Conservation (phyloP, 2,797 vertebrate species). For the Cuniculus paca region DNA sequence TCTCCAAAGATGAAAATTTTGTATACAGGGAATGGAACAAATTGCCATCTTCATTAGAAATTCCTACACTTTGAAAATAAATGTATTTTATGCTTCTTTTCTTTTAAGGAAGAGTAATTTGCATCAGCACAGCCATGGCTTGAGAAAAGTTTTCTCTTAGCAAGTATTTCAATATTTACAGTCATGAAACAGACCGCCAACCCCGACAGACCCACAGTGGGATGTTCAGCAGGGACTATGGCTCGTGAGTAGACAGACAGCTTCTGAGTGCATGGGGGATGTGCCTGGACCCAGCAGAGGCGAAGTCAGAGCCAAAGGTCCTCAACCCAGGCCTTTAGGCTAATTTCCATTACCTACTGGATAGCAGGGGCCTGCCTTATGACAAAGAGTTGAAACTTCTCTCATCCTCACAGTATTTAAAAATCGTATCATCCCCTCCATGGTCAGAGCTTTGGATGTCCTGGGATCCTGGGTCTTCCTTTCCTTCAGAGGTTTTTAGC, state of each 20-base stretch:
- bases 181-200: accelerated
- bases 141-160: not conserved
- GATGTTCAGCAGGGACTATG: accelerated
- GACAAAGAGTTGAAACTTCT: not conserved
- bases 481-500: not conserved
- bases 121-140: too few species aligned
- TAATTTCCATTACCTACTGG: too few species aligned
- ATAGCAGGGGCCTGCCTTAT: not conserved
- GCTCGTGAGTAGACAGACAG: accelerated
- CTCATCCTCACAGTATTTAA: not conserved
- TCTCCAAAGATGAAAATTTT: not conserved
- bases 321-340: not conserved
- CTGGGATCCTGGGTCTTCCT: not conserved
- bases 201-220: accelerated
- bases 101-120: not conserved
- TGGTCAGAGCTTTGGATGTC: accelerated
- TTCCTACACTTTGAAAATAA: not conserved
- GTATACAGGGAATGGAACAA: not conserved
- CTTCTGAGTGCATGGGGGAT: accelerated
- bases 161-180: accelerated
- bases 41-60: conserved; percentile 48
- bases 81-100: not conserved
- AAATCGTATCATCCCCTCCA: accelerated
- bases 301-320: accelerated
- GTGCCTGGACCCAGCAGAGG: not conserved